Evolutionary conservation across 2,797 vertebrate genomes (phyloP), one percentile per base, ranked within the genome.

Genomic region (Semotilus atromaculatus): DNA sequence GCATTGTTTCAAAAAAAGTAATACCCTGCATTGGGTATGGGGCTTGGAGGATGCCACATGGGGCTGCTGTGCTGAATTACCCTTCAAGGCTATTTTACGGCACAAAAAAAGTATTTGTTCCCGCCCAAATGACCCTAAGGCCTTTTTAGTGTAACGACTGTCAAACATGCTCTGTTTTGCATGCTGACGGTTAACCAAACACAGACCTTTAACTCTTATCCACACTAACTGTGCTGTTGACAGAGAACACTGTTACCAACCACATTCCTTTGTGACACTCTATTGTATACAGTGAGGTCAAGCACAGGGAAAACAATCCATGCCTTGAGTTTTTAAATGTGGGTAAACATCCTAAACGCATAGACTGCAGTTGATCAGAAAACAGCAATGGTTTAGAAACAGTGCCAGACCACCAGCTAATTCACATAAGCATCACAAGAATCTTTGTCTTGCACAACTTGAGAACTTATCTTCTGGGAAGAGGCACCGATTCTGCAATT

Each of bases 1-100:
- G 87, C 89, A 86, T 89, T 86, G 77, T 72, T 62, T 66, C 68
- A 29, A 81, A 81, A 19, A 83, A 84, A 68, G 62, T 10, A 78
- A 82, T 68, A 77, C 31, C 67, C 68, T 48, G 82, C 51, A 85
- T 88, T 84, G 85, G 58, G 23, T 80, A 73, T 31, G 67, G 45
- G 26, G 14, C 40, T 40, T 16, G 51, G 29, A 53, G 62, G 76
- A 77, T 4, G 38, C 67, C 51, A 71, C 60, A 74, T 70, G 76
- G 67, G 40, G 68, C 70, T 85, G 70, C 71, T 55, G 38, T n/a
- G 36, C 71, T 83, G 66, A 78, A 80, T 48, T 55, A 26, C 34
- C 72, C 75, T 64, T 60, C n/a, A 21, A 67, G 75, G 34, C 64
- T 23, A 67, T 36, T 86, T 88, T 89, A 87, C 76, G 62, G 84